Evolutionary conservation across 1,140 invertebrate species (phyloP).

Genomic region (Neomicropteryx cornuta): DNA sequence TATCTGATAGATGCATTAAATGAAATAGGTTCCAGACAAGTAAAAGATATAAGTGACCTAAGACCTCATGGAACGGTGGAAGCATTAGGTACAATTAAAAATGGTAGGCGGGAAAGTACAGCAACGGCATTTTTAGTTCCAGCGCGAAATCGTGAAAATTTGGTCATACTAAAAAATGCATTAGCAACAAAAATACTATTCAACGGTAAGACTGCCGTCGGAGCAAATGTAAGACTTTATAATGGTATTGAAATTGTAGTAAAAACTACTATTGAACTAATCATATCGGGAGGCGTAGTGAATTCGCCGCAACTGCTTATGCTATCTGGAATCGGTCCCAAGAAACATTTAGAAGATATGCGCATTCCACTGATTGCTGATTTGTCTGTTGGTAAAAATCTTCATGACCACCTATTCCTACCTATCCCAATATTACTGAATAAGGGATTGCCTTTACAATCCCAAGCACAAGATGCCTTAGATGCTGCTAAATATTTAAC

Average conservation of each 20-base stretch:
- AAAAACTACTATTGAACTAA: conserved; percentile 47
- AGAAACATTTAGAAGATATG: conserved; percentile 43
- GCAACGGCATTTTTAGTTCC: conserved; percentile 40
- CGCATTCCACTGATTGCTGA: conserved; percentile 49
- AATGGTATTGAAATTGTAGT: conserved; percentile 23
- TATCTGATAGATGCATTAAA: conserved; percentile 34
- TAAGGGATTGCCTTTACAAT: conserved; percentile 18
- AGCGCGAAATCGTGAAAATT: conserved; percentile 41
- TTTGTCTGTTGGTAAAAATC: conserved; percentile 52
- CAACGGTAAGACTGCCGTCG: conserved; percentile 42
- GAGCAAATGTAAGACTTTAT: conserved; percentile 43
- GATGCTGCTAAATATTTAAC: conserved; percentile 20
- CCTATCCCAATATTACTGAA: conserved; percentile 43
- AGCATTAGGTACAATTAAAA: conserved; percentile 66
- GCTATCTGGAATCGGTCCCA: conserved; percentile 62
- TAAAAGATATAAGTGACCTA: conserved; percentile 32
- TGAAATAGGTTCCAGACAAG: conserved; percentile 46
- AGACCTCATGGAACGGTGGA: conserved; percentile 54
- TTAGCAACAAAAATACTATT: conserved; percentile 47
- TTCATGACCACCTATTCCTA: conserved; percentile 58
- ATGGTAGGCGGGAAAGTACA: conserved; percentile 28
- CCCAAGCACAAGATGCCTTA: conserved; percentile 9
- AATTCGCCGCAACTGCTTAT: conserved; percentile 65
- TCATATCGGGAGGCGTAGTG: conserved; percentile 54
- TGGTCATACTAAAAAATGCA: conserved; percentile 40